Evolutionary conservation across 2,113 vertebrate species (phyloP), one percentile per base, ranked within the genome.

Genomic region (Poecile atricapillus): DNA sequence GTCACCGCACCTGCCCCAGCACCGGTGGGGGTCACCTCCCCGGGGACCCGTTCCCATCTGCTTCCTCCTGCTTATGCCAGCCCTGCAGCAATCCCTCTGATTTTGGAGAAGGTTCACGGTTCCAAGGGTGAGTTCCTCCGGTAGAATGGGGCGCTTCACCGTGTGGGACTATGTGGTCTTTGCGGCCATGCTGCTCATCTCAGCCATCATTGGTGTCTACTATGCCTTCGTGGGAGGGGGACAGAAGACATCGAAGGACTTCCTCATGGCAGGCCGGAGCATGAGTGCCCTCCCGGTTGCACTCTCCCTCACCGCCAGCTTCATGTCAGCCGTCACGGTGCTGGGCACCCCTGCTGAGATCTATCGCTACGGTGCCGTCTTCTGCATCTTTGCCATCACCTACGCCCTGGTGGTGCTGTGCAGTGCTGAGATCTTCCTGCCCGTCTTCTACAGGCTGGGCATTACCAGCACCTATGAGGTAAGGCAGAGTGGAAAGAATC

Each of bases 251-350:
- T 97, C 98, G 2, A 89, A 95, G 62, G 98, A 99, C 33, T 99
- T 99, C 89, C 96, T 99, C 62, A 98, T 97, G 96, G 99, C 98
- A 7, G 99, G 99, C 25, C 98, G 99, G 64, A 98, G 97, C 5
- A 98, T 99, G 98, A 96, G 76, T 0, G 98, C 99, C 2, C 50
- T 99, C 46, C 99, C 99, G 0, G 99, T 99, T 52, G 98, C 99
- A 3, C 87, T 99, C 23, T 99, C 99, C 13, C 98, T 99, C 93
- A 98, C 99, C 0, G 99, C 99, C 97, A 99, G 99, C 98, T 99
- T 99, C 96, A 99, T 99, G 99, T 99, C 99, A 10, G 99, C 99
- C 5, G 98, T 99, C 97, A 99, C 99, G 0, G 97, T 99, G 79
- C 98, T 99, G 91, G 98, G 98, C 78, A 98, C 98, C 44, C 99